Evolutionary conservation across 1,140 invertebrate genomes (phyloP), one percentile per base, ranked within the genome.

Genomic region (Trichonephila clavata): DNA sequence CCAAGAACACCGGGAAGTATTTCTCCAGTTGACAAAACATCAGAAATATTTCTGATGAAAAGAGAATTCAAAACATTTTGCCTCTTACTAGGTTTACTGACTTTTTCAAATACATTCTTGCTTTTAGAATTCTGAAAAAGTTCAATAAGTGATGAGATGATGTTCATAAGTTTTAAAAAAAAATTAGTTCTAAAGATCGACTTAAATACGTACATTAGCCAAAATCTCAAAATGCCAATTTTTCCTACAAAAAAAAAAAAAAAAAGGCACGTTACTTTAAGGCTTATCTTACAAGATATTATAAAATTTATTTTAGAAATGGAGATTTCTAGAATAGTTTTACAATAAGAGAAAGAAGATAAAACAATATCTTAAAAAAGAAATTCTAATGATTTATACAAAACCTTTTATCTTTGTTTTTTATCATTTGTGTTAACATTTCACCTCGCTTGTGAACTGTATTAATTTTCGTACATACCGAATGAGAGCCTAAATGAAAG

Each of bases 1-100:
- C 87, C 87, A 27, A 90, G 8, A 13, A 94, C 59, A 57, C 90
- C 93, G 20, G 93, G 86, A 59, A 14, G 1, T 2, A 90, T 24
- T 57, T 94, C 93, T 32, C 86, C 86, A 32, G 93, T 94, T 5
- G 93, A 94, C 39, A 94, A 32, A 24, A 90, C 93, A 94, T 94
- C 93, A 2, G 93, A 77, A 59, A 94, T 94, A 71, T 94, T 94
- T 90, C 61, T 89, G 10, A 94, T 94, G n/a, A 94, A 94, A 57
- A 94, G 86, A 39, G 86, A 65, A 83, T 94, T 68, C 21, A 94
- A 71, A 21, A 94, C 87, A 59, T 14, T 68, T 59, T 89, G 59
- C 14, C 93, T 89, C 59, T 32, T 81, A 21, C 32, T 7, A 43
- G 93, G 93, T 32, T 24, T 63, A 43, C 80, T 68, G 24, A 94